phyloP scores from a whole-genome alignment of 2,113 vertebrate species.

The Micronisus gabar region DNA sequence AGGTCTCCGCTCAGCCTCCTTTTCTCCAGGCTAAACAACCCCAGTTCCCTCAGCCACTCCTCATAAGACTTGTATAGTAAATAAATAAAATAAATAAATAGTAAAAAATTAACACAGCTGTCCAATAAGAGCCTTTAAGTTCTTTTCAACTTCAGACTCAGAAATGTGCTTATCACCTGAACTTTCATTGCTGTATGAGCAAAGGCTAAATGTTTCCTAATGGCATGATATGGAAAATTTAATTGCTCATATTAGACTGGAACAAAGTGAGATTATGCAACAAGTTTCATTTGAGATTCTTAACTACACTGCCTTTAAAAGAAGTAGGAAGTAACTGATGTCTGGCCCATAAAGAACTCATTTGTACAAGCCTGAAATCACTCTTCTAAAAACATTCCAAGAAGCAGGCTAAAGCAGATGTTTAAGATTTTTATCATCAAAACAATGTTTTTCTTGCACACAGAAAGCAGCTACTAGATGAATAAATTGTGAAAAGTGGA shows the following conservation, averaged over 20 bases:
- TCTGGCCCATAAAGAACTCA: background rate
- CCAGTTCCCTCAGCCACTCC: no score
- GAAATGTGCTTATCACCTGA: background rate
- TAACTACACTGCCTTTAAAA: background rate
- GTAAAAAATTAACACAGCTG: background rate
- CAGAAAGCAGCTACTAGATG: background rate
- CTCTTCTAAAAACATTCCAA: background rate
- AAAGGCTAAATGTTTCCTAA: background rate
- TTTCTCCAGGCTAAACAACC: no score
- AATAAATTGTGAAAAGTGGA: background rate
- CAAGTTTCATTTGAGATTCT: background rate
- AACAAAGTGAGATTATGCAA: background rate
- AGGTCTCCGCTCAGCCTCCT: no score
- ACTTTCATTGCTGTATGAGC: background rate
- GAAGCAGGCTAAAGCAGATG: background rate
- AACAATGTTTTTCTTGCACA: background rate
- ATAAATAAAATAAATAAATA: no score
- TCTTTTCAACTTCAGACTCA: background rate
- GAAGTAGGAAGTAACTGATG: background rate
- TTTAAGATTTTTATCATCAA: slow-evolving; percentile 24
- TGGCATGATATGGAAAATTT: background rate
- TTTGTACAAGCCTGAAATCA: background rate
- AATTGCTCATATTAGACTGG: background rate
- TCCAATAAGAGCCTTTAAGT: background rate
- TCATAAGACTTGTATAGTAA: no score